A percentile compares a stretch with the other conserved stretches of the same genome.
Evolutionary conservation across 1,140 invertebrate species (phyloP).

Genomic region (Pteromalus puparum): DNA sequence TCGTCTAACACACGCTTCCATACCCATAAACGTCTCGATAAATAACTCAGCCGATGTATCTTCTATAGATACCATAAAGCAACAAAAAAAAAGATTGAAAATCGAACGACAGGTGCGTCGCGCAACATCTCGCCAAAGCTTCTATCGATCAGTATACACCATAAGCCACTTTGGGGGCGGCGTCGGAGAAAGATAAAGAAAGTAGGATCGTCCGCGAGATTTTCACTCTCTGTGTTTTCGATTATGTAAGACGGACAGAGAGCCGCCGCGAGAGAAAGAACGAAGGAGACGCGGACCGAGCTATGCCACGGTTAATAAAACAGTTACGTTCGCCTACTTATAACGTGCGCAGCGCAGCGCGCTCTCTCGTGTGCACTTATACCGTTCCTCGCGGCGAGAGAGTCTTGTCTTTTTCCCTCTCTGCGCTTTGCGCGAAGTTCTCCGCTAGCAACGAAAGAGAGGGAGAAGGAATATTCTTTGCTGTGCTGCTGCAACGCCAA

Average conservation of each 20-base stretch:
- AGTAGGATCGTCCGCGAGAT: constrained; percentile 67
- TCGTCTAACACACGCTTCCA: no score
- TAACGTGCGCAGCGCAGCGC: constrained; percentile 54
- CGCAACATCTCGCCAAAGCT: not conserved
- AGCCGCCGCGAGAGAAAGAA: constrained; percentile 24
- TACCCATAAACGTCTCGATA: not conserved
- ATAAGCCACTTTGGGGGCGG: not conserved
- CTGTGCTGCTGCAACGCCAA: not conserved
- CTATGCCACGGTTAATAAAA: constrained; percentile 69
- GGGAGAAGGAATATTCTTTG: not conserved
- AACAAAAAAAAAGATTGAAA: not conserved
- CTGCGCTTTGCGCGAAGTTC: not conserved
- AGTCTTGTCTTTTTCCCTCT: constrained; percentile 48
- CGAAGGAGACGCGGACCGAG: not conserved
- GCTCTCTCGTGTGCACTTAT: constrained; percentile 32
- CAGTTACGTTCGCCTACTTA: constrained; percentile 68
- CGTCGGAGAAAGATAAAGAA: constrained; percentile 51
- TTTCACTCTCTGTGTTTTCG: constrained; percentile 73
- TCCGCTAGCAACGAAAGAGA: not conserved
- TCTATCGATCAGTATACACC: not conserved
- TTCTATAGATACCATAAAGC: not conserved
- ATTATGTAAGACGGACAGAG: constrained; percentile 66
- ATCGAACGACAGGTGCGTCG: not conserved
- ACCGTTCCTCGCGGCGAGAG: constrained; percentile 40
- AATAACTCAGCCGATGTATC: not conserved